These are phyloP conservation scores for Eugnorisma glareosa DNA, from an alignment of 2,888 invertebrate genomes.

Conservation along the genomic window DNA sequence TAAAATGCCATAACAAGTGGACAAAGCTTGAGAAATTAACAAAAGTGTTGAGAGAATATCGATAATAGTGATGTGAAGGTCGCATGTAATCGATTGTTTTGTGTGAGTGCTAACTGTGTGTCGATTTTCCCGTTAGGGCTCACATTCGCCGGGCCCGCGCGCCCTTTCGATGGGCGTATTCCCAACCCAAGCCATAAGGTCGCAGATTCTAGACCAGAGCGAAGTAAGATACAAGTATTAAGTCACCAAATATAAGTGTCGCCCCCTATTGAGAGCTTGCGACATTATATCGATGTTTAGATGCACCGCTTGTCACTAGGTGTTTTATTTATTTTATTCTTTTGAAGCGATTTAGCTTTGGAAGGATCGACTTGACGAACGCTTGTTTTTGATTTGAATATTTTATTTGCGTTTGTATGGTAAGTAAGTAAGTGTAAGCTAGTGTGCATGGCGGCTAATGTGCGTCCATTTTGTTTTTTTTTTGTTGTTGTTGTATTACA, in stretches of 20 bases:
- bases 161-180: constrained; percentile 97
- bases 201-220: constrained; percentile 96
- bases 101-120: constrained; percentile 92
- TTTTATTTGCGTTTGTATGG: constrained; percentile 75
- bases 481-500: constrained; percentile 65
- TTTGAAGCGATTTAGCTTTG: constrained; percentile 64
- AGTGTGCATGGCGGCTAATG: constrained; percentile 83
- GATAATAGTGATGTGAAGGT: constrained; percentile 79
- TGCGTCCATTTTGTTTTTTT: constrained; percentile 69
- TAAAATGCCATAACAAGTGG: constrained; percentile 75
- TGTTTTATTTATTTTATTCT: constrained; percentile 78
- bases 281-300: constrained; percentile 89
- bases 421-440: constrained; percentile 82
- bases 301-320: constrained; percentile 90
- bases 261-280: constrained; percentile 85
- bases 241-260: constrained; percentile 80
- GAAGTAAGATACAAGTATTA: constrained; percentile 95
- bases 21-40: constrained; percentile 83
- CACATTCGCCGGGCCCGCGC: constrained; percentile 97
- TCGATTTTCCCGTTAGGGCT: constrained; percentile 93
- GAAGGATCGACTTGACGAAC: constrained; percentile 51
- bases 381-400: constrained; percentile 66
- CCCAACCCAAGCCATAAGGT: constrained; percentile 97
- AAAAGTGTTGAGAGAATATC: constrained; percentile 70
- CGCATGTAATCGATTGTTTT: constrained; percentile 87